Evolutionary conservation across 2,797 vertebrate genomes (phyloP).

Genomic region (Tauraco hartlaubi): DNA sequence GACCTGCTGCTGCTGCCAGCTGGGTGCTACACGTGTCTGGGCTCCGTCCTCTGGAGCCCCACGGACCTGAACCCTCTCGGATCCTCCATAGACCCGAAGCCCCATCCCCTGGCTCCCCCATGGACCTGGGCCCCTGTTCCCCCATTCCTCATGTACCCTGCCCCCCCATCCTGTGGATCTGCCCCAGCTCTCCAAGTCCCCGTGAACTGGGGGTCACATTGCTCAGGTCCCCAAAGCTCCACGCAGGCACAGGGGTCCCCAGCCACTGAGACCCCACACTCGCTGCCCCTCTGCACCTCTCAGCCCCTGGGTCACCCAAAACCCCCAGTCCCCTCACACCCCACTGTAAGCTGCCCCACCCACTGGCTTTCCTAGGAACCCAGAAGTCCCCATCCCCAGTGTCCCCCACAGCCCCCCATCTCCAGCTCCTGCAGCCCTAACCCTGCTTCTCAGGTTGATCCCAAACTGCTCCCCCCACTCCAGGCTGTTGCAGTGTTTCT

Average conservation of each 20-base stretch:
- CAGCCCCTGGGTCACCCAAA: not conserved
- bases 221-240: not conserved
- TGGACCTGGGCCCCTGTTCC: not conserved
- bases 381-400: rapidly evolving
- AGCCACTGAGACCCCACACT: not conserved
- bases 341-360: not conserved
- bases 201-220: not conserved
- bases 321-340: not conserved
- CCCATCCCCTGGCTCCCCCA: not conserved
- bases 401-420: not conserved
- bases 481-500: not conserved
- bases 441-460: not conserved
- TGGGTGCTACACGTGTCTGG: rapidly evolving
- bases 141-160: not conserved
- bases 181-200: not conserved
- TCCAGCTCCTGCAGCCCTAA: not conserved
- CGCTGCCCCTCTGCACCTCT: not conserved
- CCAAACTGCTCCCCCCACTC: not conserved
- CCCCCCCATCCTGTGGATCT: not conserved
- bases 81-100: not conserved
- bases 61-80: not conserved
- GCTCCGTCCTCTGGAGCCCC: not conserved
- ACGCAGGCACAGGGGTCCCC: not conserved
- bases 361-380: not conserved
- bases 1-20: not conserved